These are phyloP conservation scores for Phycodurus eques DNA, from an alignment of 2,113 vertebrate species.

Conservation along the genomic window DNA sequence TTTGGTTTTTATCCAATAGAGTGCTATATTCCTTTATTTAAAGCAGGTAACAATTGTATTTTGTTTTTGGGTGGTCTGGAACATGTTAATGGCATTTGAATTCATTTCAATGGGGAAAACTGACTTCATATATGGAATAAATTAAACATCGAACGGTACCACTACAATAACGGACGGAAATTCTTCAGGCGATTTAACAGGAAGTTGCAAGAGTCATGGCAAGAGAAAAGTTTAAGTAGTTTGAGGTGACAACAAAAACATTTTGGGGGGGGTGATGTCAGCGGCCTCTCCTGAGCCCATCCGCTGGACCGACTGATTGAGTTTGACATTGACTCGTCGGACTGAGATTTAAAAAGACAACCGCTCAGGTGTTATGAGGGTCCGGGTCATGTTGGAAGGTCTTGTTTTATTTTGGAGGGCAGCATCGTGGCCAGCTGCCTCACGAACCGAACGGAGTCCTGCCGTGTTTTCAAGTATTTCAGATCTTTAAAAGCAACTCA, in stretches of 20 bases:
- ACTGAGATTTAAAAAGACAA: not conserved
- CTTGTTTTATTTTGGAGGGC: constrained; percentile 39
- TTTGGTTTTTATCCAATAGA: too few species aligned
- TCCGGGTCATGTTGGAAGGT: not conserved
- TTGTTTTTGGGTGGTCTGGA: too few species aligned
- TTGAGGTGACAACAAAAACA: too few species aligned
- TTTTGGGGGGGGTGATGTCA: too few species aligned
- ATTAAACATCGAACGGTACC: too few species aligned
- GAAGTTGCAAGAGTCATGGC: not conserved
- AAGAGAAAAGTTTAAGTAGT: not conserved
- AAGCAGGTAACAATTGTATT: too few species aligned
- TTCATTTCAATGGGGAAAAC: too few species aligned
- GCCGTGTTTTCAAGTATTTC: too few species aligned
- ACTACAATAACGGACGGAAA: too few species aligned
- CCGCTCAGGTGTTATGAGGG: constrained; percentile 17
- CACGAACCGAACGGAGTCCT: not conserved
- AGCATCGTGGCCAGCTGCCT: constrained; percentile 5
- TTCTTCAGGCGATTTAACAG: not conserved
- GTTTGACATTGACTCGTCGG: constrained; percentile 30
- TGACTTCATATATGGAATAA: too few species aligned
- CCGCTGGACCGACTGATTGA: constrained; percentile 47
- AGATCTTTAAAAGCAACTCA: not conserved
- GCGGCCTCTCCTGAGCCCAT: not conserved
- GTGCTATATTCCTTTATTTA: too few species aligned
- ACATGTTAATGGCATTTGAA: too few species aligned